Conservation (phyloP, 2,113 vertebrate genomes). For the Clarias batrachus region DNA sequence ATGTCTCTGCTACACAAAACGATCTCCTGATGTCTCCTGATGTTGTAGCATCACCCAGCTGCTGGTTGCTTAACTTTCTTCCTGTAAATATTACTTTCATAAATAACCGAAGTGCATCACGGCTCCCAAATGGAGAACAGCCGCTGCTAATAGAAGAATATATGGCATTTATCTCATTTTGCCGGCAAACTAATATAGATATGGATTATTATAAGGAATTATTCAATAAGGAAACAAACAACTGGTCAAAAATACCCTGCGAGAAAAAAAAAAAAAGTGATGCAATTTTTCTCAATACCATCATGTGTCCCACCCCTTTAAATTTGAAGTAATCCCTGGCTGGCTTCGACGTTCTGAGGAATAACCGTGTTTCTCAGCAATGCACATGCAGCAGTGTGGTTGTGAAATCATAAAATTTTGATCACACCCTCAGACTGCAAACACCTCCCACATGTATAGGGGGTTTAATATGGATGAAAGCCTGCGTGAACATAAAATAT, state of each 20-base stretch:
- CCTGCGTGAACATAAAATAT: conserved; percentile 2
- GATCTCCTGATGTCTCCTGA: no score
- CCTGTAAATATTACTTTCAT: no score
- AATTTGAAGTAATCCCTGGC: not conserved
- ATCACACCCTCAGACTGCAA: not conserved
- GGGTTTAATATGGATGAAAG: conserved; percentile 20
- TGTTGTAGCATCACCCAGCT: no score
- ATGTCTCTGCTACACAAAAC: no score
- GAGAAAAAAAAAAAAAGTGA: not conserved
- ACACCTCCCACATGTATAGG: not conserved
- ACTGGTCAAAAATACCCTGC: not conserved
- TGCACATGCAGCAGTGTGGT: not conserved
- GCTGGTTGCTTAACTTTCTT: no score
- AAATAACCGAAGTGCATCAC: no score
- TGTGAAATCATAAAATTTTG: conserved; percentile 11
- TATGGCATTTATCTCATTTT: no score
- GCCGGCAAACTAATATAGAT: not conserved
- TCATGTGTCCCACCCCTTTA: not conserved
- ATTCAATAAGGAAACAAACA: not conserved
- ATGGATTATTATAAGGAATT: not conserved
- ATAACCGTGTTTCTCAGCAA: not conserved
- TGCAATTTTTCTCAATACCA: not conserved
- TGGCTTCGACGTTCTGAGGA: not conserved
- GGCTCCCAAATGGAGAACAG: no score
- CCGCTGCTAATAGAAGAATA: no score